Evolutionary conservation across 2,113 vertebrate genomes (phyloP), one percentile per base, ranked within the genome.

Genomic region (Rhipidura dahli): DNA sequence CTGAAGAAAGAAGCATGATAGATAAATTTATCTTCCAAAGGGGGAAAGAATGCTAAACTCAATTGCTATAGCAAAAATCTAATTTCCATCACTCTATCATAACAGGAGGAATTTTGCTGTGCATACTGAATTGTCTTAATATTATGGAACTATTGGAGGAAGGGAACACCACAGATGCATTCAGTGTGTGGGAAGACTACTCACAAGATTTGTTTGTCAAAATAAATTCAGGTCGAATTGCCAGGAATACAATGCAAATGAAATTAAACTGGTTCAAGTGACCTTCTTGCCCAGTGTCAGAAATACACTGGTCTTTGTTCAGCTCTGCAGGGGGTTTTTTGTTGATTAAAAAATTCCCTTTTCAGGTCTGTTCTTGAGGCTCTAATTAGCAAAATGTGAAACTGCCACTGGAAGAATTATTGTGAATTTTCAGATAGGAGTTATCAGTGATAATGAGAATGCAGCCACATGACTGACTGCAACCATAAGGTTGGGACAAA

Each of bases 181-280:
- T 66, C 80, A 78, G 20, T 2, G 3, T 84, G 61, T 76, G 63
- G 73, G 61, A 87, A 93, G 93, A 82, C 47, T 78, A 70, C 72
- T 82, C 69, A 91, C 26, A 91, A 82, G 66, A 87, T 93, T 83
- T 92, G 65, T 95, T 83, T 89, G 77, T 78, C 87, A 89, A 91
- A 95, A 83, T 92, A 91, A 95, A 94, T 87, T 93, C 65, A 70
- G 42, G 42, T 20, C 28, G 21, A 85, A 94, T 88, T 91, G 71
- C 54, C 68, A 91, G 92, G 75, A 89, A 88, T 54, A 83, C 66
- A 56, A 50, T 61, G 59, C 82, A 91, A 80, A 70, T 65, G 17
- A 94, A 94, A 90, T 80, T 1, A 87, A 94, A 85, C 54, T 53
- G 22, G 28, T 87, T 83, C 70, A 88, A 76, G 63, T 45, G 59